Evolutionary conservation across 2,113 vertebrate genomes (phyloP), one percentile per base, ranked within the genome.

Genomic region (Cheilinus undulatus): DNA sequence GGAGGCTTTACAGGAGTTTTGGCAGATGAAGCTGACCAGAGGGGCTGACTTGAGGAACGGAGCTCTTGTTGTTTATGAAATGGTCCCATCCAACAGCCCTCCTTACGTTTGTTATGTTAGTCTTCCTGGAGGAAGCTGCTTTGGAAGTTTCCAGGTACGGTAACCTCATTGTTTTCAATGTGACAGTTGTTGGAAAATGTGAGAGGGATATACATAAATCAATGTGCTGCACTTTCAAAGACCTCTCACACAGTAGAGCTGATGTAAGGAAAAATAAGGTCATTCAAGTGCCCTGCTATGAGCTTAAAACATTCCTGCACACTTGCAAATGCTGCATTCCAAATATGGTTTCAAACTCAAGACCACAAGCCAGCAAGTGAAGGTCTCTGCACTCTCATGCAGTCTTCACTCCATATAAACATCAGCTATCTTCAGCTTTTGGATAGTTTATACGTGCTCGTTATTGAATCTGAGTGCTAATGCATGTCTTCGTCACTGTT

Each of bases 21-120:
- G 98, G 98, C 98, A 99, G 94, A 99, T 99, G 98, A 99, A 99
- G 81, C 95, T 97, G 70, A 97, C 95, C 0, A 94, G 98, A 3
- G 98, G 98, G 0, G 97, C 98, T 0, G 98, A 99, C 36, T 89
- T 99, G 83, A 94, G 96, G n/a, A 99, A 99, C 0, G 98, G 98
- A 0, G 98, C 98, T 0, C 89, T 99, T 0, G 98, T 99, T n/a
- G 97, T 99, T 14, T 99, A 99, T 19, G 98, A 99, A 91, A 98
- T 99, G 97, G 97, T 99, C 7, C 96, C 98, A 0, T 95, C 96
- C 77, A 98, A 92, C 92, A 97, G 94, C 58, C 96, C 98, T 1
- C 98, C 98, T 0, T 99, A 99, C 1, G 94, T 99, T 60, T 99
- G 98, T 90, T 99, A 97, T 0, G 97, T 99, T 69, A 99, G 97